Evolutionary conservation across 2,888 invertebrate species (phyloP), one percentile per base, ranked within the genome.

Genomic region (Lagria hirta): DNA sequence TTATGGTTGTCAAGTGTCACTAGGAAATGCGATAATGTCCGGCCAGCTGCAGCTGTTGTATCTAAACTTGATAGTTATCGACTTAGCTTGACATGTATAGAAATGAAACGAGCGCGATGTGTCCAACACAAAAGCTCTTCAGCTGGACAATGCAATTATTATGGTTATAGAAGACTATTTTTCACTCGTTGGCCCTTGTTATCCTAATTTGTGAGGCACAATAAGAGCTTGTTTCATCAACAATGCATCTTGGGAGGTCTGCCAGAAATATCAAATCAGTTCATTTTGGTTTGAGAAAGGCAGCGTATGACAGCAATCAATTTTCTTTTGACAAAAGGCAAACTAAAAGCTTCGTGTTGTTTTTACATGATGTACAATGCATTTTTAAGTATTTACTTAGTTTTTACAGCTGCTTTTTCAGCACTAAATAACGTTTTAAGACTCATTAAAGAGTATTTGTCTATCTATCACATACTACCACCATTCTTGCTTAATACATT

Each of bases 1-100:
- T 68, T 66, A 68, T 66, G 57, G 66, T 62, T 68, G 66, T 66
- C 65, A 62, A 65, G 62, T 66, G 68, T 68, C 66, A 64, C 55
- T 49, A 56, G 56, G 61, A 62, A 64, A 62, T 56, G 61, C 58
- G 65, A 65, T 64, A 63, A 57, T 57, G 57, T 57, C 51, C 44
- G 48, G 36, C 43, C 53, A 50, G 52, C 50, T 57, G 59, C 61
- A 59, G 60, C 59, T 59, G 57, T 57, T 57, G 41, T 48, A 42
- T 43, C 41, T 38, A 47, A 50, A 48, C 47, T 47, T 52, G 62
- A 63, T 62, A 54, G 49, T 59, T 63, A 64, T 65, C 65, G 58
- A 55, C 56, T 51, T 46, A 46, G 43, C 45, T 38, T 55, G 53
- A 55, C 53, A 51, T 48, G 49, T 49, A 55, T 55, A 48, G 53